These are phyloP conservation scores for Caenorhabditis virilis DNA, from an alignment of 2,888 invertebrate species.

Conservation along the genomic window DNA sequence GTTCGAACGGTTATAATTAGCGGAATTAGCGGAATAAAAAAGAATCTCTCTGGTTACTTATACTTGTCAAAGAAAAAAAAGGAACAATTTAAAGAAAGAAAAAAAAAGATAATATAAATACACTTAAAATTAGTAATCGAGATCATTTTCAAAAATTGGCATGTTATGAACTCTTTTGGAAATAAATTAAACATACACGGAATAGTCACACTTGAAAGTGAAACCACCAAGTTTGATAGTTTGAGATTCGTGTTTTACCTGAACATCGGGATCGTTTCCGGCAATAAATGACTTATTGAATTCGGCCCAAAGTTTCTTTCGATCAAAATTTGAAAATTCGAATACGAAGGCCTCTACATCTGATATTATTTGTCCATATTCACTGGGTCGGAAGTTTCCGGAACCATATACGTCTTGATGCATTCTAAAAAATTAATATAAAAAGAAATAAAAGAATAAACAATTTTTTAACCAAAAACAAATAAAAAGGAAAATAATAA, in stretches of 20 bases:
- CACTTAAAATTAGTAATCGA: too few species aligned
- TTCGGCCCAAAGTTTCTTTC: conserved; percentile 24
- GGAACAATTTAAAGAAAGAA: too few species aligned
- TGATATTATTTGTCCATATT: conserved; percentile 20
- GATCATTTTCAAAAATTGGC: too few species aligned
- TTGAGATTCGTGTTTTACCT: conserved; percentile 15
- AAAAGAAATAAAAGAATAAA: conserved; percentile 24
- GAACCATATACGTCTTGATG: conserved; percentile 8
- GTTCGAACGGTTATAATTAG: too few species aligned
- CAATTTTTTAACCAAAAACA: conserved; percentile 9
- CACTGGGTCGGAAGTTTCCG: conserved; percentile 14
- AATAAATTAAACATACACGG: conserved; percentile 21
- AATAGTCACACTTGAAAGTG: conserved; percentile 21
- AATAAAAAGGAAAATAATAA: conserved; percentile 20
- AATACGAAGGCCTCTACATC: conserved; percentile 17
- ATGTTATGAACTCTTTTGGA: too few species aligned
- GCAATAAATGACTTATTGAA: conserved; percentile 16
- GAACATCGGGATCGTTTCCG: conserved; percentile 27
- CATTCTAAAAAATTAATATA: conserved; percentile 10
- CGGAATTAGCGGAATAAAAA: too few species aligned
- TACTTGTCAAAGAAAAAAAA: too few species aligned
- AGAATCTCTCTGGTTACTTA: too few species aligned
- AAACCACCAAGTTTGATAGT: conserved; percentile 19
- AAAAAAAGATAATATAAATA: too few species aligned
- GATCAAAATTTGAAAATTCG: conserved; percentile 14